phyloP scores from a whole-genome alignment of 2,113 vertebrate species.

The Canis aureus region DNA sequence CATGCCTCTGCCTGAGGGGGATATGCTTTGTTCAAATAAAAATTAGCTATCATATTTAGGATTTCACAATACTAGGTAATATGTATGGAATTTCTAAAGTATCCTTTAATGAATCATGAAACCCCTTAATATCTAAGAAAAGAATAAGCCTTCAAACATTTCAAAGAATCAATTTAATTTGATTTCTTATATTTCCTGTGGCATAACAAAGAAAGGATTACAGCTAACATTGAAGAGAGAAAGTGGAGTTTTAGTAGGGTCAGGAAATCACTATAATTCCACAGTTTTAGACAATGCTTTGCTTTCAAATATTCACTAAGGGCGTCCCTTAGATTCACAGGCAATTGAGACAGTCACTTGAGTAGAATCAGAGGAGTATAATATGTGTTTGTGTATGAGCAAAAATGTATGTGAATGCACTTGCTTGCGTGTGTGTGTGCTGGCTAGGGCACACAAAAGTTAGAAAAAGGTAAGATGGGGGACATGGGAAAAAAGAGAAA shows the following conservation, averaged over 20 bases:
- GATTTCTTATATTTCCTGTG: conserved; percentile 70
- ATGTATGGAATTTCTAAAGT: conserved; percentile 42
- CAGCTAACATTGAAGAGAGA: neutral
- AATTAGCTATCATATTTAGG: conserved; percentile 68
- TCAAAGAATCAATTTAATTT: conserved; percentile 76
- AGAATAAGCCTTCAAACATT: conserved; percentile 71
- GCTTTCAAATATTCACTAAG: conserved; percentile 34
- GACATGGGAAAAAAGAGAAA: neutral
- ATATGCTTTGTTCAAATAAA: conserved; percentile 63
- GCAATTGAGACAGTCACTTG: neutral
- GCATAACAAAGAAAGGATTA: conserved; percentile 66
- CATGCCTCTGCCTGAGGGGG: neutral
- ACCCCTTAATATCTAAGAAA: conserved; percentile 66
- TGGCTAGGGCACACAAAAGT: neutral
- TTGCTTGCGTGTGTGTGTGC: no score
- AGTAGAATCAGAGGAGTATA: neutral
- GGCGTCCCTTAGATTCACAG: neutral
- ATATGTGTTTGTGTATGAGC: rapidly evolving
- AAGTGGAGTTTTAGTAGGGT: conserved; percentile 59
- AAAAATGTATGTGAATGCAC: neutral
- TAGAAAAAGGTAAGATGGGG: neutral
- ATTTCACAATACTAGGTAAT: conserved; percentile 14
- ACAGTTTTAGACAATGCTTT: neutral
- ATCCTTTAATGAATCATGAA: conserved; percentile 67
- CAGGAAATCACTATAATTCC: conserved; percentile 52